Evolutionary conservation across 2,888 invertebrate genomes (phyloP).

Genomic region (Crepidodera aurea): DNA sequence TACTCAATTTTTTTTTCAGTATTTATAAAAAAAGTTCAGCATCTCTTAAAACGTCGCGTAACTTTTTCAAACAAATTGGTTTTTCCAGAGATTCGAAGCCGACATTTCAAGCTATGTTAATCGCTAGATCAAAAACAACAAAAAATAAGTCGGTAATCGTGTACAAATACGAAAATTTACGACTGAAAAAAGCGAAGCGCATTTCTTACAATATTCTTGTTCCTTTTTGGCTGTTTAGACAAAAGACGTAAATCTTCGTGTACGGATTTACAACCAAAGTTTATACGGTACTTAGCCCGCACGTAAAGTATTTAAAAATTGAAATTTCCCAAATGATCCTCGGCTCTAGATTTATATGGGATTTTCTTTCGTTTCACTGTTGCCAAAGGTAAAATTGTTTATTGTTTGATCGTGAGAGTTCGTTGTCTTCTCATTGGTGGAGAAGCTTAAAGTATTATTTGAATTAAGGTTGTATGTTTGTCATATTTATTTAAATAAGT

Average conservation of each 20-base stretch:
- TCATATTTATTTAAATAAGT: too few species aligned
- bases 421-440: neutral
- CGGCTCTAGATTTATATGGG: neutral
- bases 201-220: constrained; percentile 17
- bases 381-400: neutral
- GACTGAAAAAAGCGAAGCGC: neutral
- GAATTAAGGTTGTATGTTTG: too few species aligned
- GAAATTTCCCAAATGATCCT: constrained; percentile 48
- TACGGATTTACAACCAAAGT: constrained; percentile 39
- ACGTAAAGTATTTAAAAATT: constrained; percentile 50
- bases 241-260: constrained; percentile 36
- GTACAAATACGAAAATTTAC: constrained; percentile 5
- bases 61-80: too few species aligned
- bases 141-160: neutral
- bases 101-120: neutral
- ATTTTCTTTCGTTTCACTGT: neutral
- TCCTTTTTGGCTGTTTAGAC: constrained; percentile 24
- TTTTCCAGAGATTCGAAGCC: neutral
- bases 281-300: constrained; percentile 34
- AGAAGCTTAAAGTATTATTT: too few species aligned
- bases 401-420: neutral
- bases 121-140: neutral
- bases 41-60: too few species aligned
- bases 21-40: too few species aligned
- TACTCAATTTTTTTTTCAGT: too few species aligned